These are phyloP conservation scores for Triplophysa tibetana DNA, from an alignment of 2,113 vertebrate genomes.

Conservation along the genomic window DNA sequence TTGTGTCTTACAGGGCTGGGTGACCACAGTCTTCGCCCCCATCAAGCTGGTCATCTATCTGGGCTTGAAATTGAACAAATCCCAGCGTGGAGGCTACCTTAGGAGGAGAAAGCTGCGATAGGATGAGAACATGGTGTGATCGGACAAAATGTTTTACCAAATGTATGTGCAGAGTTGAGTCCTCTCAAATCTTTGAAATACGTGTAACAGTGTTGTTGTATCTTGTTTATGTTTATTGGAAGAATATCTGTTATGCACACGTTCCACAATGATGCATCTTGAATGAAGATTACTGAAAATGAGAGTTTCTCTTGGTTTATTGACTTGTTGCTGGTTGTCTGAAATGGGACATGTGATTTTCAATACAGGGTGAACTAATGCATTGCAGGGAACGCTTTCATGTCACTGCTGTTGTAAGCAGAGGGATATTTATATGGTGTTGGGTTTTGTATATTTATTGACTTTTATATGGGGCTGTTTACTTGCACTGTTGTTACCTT, in stretches of 20 bases:
- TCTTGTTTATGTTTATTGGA: conserved; percentile 7
- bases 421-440: conserved; percentile 63
- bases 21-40: conserved; percentile 73
- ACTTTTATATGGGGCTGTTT: conserved; percentile 16
- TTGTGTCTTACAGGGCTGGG: conserved; percentile 73
- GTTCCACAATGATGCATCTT: conserved; percentile 14
- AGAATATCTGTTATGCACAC: not conserved
- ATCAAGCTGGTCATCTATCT: conserved; percentile 65
- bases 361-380: conserved; percentile 20
- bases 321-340: not conserved
- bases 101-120: conserved; percentile 77
- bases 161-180: conserved; percentile 38
- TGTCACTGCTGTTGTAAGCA: conserved; percentile 77
- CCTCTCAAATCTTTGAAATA: conserved; percentile 18
- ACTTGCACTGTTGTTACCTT: not conserved
- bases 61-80: conserved; percentile 66
- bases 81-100: conserved; percentile 75
- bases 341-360: conserved; percentile 4
- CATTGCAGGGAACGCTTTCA: conserved; percentile 47
- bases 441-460: conserved; percentile 63
- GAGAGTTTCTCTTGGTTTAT: not conserved
- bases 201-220: not conserved
- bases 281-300: conserved; percentile 4
- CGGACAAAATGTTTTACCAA: conserved; percentile 22
- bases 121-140: not conserved